Evolutionary conservation across 2,797 vertebrate genomes (phyloP).

Genomic region (Brachyrhaphis roseni): DNA sequence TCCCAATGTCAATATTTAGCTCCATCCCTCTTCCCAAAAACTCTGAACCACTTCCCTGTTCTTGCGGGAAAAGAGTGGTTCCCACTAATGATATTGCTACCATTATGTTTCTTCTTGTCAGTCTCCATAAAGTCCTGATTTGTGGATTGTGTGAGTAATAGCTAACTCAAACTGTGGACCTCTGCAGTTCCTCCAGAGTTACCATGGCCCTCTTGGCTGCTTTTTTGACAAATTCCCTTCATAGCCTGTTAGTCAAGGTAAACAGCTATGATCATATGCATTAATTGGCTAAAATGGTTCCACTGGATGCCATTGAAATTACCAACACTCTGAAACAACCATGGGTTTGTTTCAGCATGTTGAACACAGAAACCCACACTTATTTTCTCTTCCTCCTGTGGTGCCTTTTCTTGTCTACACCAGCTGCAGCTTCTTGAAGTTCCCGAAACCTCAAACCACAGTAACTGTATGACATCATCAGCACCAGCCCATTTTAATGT

Average conservation of each 20-base stretch:
- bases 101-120: not conserved
- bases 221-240: not conserved
- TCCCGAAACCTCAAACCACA: not conserved
- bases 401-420: slow-evolving; percentile 16
- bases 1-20: not conserved
- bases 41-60: not conserved
- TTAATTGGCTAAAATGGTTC: slow-evolving; percentile 17
- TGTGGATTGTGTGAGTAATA: not conserved
- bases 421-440: slow-evolving; percentile 22
- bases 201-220: not conserved
- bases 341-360: slow-evolving; percentile 32
- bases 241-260: not conserved
- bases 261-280: not conserved
- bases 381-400: slow-evolving; percentile 34
- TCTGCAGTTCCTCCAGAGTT: not conserved
- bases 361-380: slow-evolving; percentile 19
- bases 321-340: slow-evolving; percentile 29
- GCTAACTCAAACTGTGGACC: not conserved
- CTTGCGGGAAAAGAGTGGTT: not conserved
- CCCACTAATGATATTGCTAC: not conserved
- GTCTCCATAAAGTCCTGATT: not conserved
- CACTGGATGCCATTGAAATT: slow-evolving; percentile 29
- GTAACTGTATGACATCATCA: slow-evolving; percentile 51
- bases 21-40: not conserved
- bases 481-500: slow-evolving; percentile 26